These are phyloP conservation scores for Lates japonicus DNA, from an alignment of 2,797 vertebrate species.

Conservation along the genomic window DNA sequence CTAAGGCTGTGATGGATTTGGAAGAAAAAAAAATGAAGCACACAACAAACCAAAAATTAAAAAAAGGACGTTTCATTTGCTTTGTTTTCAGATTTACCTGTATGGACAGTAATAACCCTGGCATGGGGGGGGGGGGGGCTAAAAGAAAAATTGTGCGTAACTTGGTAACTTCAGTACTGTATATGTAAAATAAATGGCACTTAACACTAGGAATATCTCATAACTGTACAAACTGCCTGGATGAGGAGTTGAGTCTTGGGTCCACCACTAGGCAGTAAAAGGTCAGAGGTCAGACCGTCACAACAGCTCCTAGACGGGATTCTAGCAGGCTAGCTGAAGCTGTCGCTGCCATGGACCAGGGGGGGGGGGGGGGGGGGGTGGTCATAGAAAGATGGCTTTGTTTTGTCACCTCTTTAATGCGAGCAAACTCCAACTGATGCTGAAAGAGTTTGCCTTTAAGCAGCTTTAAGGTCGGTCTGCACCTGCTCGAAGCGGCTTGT, in stretches of 20 bases:
- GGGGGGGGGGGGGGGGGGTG: constrained; percentile 7
- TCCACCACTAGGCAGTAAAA: constrained; percentile 67
- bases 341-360: constrained; percentile 35
- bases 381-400: constrained; percentile 72
- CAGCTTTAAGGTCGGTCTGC: constrained; percentile 71
- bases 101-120: constrained; percentile 66
- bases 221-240: constrained; percentile 82
- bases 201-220: constrained; percentile 85
- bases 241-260: constrained; percentile 59
- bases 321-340: constrained; percentile 46
- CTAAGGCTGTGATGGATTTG: constrained; percentile 66
- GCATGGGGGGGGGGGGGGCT: constrained; percentile 40
- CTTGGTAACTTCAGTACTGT: constrained; percentile 84
- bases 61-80: constrained; percentile 62
- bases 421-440: constrained; percentile 58
- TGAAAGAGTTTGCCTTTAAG: constrained; percentile 63
- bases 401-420: constrained; percentile 64
- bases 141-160: constrained; percentile 81
- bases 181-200: constrained; percentile 89
- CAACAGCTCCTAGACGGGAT: constrained; percentile 65
- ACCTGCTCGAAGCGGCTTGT: constrained; percentile 63
- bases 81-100: constrained; percentile 70
- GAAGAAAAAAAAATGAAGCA: constrained; percentile 5
- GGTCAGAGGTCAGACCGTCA: constrained; percentile 75
- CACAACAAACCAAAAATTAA: background rate